phyloP scores from a whole-genome alignment of 2,888 invertebrate genomes.

The Agrypnus murinus region DNA sequence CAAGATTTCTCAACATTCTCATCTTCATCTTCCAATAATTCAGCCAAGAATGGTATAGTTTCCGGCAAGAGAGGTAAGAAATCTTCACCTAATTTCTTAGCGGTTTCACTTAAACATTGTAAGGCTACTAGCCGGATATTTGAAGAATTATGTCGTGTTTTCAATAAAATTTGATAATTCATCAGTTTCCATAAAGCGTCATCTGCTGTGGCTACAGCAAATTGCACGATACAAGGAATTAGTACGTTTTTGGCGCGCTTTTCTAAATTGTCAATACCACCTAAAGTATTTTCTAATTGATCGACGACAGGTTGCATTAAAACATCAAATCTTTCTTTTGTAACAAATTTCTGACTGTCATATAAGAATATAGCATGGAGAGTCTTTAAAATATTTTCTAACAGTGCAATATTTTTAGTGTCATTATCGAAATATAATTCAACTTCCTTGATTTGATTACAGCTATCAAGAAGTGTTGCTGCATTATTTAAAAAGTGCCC shows the following conservation, averaged over 20 bases:
- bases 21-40: slow-evolving; percentile 93
- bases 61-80: slow-evolving; percentile 93
- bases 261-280: slow-evolving; percentile 77
- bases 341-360: slow-evolving; percentile 89
- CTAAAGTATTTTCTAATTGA: slow-evolving; percentile 86
- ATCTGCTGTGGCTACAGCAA: slow-evolving; percentile 88
- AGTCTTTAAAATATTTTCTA: slow-evolving; percentile 84
- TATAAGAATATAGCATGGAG: slow-evolving; percentile 86
- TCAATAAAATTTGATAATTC: slow-evolving; percentile 91
- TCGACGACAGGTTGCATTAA: slow-evolving; percentile 92
- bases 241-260: slow-evolving; percentile 77
- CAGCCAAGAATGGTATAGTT: slow-evolving; percentile 94
- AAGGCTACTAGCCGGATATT: slow-evolving; percentile 84
- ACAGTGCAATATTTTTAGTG: slow-evolving; percentile 76
- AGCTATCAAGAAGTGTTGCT: slow-evolving; percentile 80
- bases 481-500: slow-evolving; percentile 89
- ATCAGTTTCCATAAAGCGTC: slow-evolving; percentile 93
- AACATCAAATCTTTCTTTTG: slow-evolving; percentile 87
- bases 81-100: slow-evolving; percentile 89
- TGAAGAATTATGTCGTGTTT: slow-evolving; percentile 85
- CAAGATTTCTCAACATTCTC: slow-evolving; percentile 87
- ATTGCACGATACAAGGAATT: slow-evolving; percentile 87
- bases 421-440: slow-evolving; percentile 73
- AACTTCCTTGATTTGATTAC: slow-evolving; percentile 78
- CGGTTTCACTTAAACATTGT: slow-evolving; percentile 84